These are phyloP conservation scores for Channallabes apus DNA, from an alignment of 2,797 vertebrate species.

Conservation along the genomic window DNA sequence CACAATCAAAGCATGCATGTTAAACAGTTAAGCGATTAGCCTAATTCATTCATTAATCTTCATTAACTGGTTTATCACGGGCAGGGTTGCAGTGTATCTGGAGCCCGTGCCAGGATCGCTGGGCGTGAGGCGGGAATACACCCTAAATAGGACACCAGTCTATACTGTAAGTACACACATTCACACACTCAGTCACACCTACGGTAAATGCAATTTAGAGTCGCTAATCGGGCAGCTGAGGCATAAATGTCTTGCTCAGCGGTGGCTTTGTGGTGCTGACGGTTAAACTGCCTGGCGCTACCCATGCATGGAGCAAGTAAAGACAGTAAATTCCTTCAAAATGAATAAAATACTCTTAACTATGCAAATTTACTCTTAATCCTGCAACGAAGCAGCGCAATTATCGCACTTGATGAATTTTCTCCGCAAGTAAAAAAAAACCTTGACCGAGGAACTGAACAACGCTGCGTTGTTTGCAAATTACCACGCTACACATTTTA, in stretches of 20 bases:
- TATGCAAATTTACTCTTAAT: constrained; percentile 10
- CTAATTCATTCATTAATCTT: not conserved
- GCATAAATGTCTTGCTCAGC: not conserved
- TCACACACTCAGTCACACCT: not conserved
- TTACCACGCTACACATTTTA: not conserved
- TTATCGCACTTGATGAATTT: not conserved
- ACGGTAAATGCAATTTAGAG: constrained; percentile 1
- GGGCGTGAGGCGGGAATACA: not conserved
- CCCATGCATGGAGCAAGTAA: not conserved
- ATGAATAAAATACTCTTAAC: not conserved
- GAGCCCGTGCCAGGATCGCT: too few relatives aligned
- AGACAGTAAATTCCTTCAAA: not conserved
- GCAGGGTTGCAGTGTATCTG: not conserved
- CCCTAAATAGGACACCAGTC: not conserved
- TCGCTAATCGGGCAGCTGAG: not conserved
- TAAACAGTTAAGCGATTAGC: not conserved
- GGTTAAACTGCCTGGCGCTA: not conserved
- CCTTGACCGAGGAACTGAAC: not conserved
- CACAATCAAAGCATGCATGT: not conserved
- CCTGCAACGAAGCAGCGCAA: not conserved
- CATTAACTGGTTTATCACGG: not conserved
- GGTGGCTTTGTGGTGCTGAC: not conserved
- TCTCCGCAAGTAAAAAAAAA: not conserved
- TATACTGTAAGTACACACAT: not conserved
- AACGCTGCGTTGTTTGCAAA: not conserved